Conservation (phyloP, 2,113 vertebrate genomes). For the Brachypteracias leptosomus region DNA sequence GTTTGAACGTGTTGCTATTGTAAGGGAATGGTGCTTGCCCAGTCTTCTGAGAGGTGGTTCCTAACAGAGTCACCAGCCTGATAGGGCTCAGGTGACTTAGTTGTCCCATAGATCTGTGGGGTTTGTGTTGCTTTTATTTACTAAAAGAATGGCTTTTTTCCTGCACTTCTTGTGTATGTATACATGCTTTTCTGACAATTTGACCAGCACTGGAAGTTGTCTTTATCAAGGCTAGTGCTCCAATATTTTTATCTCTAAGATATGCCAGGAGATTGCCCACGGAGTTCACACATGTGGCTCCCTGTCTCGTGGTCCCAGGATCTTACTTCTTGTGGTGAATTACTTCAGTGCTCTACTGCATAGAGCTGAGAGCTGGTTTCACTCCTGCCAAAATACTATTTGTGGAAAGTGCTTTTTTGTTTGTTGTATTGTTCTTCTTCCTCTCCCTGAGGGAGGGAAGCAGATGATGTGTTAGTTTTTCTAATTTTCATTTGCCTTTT, state of each 20-base stretch:
- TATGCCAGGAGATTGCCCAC: background rate
- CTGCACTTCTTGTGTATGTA: background rate
- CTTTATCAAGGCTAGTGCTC: background rate
- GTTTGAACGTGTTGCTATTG: background rate
- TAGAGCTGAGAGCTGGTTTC: background rate
- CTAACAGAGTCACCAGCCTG: background rate
- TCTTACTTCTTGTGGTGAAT: background rate
- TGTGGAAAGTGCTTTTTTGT: background rate
- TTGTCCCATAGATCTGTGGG: background rate
- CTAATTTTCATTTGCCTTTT: constrained; percentile 44
- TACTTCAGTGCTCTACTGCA: background rate
- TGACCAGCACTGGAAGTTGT: background rate
- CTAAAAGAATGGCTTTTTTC: background rate
- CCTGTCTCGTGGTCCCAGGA: background rate
- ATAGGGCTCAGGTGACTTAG: background rate
- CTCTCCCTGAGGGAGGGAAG: background rate
- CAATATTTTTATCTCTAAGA: background rate
- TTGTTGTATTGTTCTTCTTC: constrained; percentile 8
- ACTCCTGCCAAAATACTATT: background rate
- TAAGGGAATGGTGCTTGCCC: background rate
- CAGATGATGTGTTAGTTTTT: background rate
- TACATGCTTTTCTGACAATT: background rate
- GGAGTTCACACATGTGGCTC: background rate
- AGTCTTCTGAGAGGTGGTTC: background rate
- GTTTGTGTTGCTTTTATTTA: background rate